Conservation (phyloP, 1,140 invertebrate species). For the Idris sp. region DNA sequence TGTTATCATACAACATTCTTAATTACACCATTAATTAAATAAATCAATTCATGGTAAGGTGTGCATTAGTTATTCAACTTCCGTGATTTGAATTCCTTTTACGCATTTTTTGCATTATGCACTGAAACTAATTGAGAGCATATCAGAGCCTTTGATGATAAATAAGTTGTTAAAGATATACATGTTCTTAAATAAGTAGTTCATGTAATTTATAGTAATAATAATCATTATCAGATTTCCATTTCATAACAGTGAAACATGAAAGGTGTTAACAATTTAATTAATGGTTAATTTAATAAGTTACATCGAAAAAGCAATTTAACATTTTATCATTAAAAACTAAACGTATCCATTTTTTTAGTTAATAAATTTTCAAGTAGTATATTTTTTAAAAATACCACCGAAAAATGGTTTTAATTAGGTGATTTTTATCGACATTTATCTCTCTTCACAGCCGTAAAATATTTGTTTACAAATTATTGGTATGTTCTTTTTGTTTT, state of each 20-base stretch:
- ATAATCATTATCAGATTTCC: conserved; percentile 2
- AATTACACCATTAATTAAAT: conserved; percentile 11
- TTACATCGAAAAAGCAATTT: no score
- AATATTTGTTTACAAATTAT: no score
- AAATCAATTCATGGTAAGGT: conserved; percentile 8
- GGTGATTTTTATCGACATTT: no score
- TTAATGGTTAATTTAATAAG: conserved; percentile 5
- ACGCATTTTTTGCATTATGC: conserved; percentile 36
- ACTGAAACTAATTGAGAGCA: conserved; percentile 36
- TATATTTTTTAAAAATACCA: no score
- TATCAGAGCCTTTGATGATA: neutral
- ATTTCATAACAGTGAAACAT: conserved; percentile 12
- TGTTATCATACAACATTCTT: no score
- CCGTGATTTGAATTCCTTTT: conserved; percentile 57
- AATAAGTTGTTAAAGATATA: no score
- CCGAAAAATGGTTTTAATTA: no score
- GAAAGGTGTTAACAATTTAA: conserved; percentile 2
- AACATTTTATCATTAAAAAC: no score
- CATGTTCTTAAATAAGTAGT: conserved; percentile 35
- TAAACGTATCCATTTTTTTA: no score
- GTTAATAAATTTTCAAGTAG: no score
- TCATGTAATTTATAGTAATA: conserved; percentile 32
- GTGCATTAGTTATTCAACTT: conserved; percentile 47
- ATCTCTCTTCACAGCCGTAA: no score
- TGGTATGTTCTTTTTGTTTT: no score